Evolutionary conservation across 2,888 invertebrate genomes (phyloP).

Genomic region (Cataglyphis cursor): DNA sequence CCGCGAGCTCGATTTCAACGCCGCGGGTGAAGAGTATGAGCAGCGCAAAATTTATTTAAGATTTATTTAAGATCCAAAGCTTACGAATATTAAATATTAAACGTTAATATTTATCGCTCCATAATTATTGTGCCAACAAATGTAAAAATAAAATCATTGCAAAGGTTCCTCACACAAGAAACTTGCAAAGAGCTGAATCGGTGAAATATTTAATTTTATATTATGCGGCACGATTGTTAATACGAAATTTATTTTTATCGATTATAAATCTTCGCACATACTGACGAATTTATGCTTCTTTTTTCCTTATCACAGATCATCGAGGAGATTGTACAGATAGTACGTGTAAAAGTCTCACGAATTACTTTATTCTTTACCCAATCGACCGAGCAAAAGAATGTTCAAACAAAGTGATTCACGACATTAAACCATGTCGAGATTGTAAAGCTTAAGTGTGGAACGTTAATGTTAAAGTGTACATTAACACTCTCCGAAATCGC

Average conservation of each 20-base stretch:
- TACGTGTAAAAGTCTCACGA: neutral
- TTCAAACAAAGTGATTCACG: slow-evolving; percentile 51
- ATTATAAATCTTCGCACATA: neutral
- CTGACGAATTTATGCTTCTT: neutral
- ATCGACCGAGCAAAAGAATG: neutral
- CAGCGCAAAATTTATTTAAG: neutral
- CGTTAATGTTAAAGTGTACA: slow-evolving; percentile 37
- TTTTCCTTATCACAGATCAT: neutral
- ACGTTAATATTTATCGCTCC: neutral
- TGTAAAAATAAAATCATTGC: neutral
- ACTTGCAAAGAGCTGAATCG: neutral
- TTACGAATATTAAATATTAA: neutral
- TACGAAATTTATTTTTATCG: slow-evolving; percentile 1
- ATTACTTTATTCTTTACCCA: slow-evolving; percentile 21
- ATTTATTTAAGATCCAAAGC: neutral
- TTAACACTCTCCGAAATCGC: slow-evolving; percentile 25
- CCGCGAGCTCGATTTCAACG: slow-evolving; percentile 1
- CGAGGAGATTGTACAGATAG: slow-evolving; percentile 5
- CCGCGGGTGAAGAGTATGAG: neutral
- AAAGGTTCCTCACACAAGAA: neutral
- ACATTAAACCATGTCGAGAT: slow-evolving; percentile 43
- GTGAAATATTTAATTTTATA: neutral
- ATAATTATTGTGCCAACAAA: slow-evolving; percentile 8
- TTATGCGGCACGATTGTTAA: neutral
- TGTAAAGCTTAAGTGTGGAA: slow-evolving; percentile 34